phyloP scores from a whole-genome alignment of 1,140 invertebrate genomes.

The Manduca sexta region DNA sequence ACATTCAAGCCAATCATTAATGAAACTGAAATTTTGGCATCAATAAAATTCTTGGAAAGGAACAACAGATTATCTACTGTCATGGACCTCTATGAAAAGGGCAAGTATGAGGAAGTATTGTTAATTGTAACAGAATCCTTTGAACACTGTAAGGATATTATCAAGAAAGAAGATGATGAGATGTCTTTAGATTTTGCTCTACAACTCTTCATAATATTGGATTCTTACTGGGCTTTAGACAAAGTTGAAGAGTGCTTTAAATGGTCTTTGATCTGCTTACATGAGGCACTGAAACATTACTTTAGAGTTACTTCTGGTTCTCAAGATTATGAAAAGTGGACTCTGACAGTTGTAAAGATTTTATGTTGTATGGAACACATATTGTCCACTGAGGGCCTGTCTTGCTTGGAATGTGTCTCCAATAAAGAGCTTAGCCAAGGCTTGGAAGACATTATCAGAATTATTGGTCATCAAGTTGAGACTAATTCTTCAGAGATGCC shows the following conservation, averaged over 20 bases:
- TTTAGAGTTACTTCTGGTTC: conserved; percentile 68
- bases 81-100: conserved; percentile 75
- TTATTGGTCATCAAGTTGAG: conserved; percentile 83
- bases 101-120: conserved; percentile 78
- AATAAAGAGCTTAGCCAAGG: conserved; percentile 76
- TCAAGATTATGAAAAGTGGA: conserved; percentile 76
- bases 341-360: conserved; percentile 77
- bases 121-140: conserved; percentile 79
- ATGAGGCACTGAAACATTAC: conserved; percentile 76
- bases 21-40: conserved; percentile 44
- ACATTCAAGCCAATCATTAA: conserved; percentile 55
- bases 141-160: conserved; percentile 68
- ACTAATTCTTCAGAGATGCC: conserved; percentile 79
- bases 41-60: conserved; percentile 61
- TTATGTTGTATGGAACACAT: conserved; percentile 80
- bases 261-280: conserved; percentile 84
- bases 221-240: conserved; percentile 79
- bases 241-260: conserved; percentile 79
- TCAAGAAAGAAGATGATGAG: conserved; percentile 56
- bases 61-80: conserved; percentile 69
- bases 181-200: conserved; percentile 72
- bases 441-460: conserved; percentile 83
- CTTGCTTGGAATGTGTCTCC: conserved; percentile 71
- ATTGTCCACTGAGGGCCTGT: conserved; percentile 73
- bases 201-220: conserved; percentile 78